Evolutionary conservation across 2,888 invertebrate genomes (phyloP), one percentile per base, ranked within the genome.

Genomic region (Phaedon cochleariae): DNA sequence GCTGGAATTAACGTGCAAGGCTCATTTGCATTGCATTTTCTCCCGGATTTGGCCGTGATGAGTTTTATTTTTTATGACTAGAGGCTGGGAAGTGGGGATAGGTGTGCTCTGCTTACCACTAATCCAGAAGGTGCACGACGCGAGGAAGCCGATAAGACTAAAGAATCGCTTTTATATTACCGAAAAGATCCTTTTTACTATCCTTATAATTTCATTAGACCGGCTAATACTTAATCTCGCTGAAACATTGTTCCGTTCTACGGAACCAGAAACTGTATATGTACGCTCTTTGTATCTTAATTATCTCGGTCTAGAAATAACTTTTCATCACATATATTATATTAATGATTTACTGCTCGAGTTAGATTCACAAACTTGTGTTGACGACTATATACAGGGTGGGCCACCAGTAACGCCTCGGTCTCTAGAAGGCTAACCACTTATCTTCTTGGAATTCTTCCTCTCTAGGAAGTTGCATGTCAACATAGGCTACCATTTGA

Each of bases 21-120:
- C 76, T 77, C 77, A 77, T 78, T 78, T 78, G 78, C 78, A 78
- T 78, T 74, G 76, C 74, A 74, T 75, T 75, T 73, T 72, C 72
- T 61, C 54, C 75, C 75, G 77, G 77, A 77, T 77, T 76, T 77
- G 73, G 72, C 55, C 69, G 74, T 74, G 76, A 77, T 77, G 78
- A 77, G 76, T 77, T 77, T 77, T 76, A 78, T 78, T 78, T 78
- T 77, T 77, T 77, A 76, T 73, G 72, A 68, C 53, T 60, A 60
- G 17, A 10, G 57, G 46, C 64, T 17, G 17, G 45, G 29, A 45
- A 34, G 54, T 68, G 61, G 63, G 65, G 68, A 63, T 64, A 52
- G 63, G 61, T 64, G 67, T 62, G 59, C 65, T 62, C 41, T 59
- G 66, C 48, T 62, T 67, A 71, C 63, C 67, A 60, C 65, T 70